Conservation (phyloP, 2,888 invertebrate species). For the Drosophila pegasa region DNA sequence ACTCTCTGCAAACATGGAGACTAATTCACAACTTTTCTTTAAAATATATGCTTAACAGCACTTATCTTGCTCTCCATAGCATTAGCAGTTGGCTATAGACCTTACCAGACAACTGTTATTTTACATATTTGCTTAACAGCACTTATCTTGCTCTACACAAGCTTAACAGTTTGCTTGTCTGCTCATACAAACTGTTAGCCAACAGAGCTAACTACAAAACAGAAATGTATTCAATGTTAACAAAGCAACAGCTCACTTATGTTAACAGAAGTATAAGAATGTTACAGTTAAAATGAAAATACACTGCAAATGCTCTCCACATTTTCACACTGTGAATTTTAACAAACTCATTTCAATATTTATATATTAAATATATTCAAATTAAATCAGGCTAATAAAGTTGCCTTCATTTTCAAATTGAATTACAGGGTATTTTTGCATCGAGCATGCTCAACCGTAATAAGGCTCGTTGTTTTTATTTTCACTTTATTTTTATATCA, state of each 20-base stretch:
- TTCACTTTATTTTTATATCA: conserved; percentile 67
- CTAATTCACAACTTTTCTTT: background rate
- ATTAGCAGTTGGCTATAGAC: too few species aligned
- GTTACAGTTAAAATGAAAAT: background rate
- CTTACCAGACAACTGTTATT: background rate
- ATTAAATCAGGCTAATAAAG: background rate
- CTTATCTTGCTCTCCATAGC: background rate
- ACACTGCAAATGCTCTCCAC: background rate
- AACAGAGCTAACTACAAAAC: background rate
- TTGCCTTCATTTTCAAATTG: background rate
- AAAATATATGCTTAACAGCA: background rate
- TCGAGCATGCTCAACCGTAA: conserved; percentile 23
- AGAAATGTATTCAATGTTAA: background rate
- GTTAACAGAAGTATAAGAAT: background rate
- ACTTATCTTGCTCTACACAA: background rate
- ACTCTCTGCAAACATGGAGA: background rate
- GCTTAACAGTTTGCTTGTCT: background rate
- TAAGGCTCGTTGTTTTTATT: conserved; percentile 32
- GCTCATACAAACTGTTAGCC: background rate
- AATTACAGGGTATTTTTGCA: conserved; percentile 28
- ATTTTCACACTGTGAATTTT: background rate
- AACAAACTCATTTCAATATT: background rate
- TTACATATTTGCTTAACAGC: background rate
- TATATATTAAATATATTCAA: background rate
- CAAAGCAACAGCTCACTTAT: background rate